Percentiles rank a stretch among this genome's conserved stretches.
Conservation (phyloP, 2,888 invertebrate genomes). For the Cantharis flavilabris region DNA sequence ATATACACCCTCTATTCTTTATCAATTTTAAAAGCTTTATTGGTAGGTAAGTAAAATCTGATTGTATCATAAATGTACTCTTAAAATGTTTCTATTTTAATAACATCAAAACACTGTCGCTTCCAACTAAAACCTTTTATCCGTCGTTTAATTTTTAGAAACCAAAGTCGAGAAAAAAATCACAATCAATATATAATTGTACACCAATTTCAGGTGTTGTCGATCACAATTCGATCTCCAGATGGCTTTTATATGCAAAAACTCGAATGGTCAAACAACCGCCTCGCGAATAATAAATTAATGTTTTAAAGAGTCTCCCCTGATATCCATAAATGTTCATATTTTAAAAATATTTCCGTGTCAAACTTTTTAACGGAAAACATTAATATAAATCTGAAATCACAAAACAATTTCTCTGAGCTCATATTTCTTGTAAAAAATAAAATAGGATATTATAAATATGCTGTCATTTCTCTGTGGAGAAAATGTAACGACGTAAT, state of each 20-base stretch:
- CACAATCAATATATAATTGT: neutral
- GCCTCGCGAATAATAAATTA: neutral
- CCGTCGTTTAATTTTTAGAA: neutral
- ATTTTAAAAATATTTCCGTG: constrained; percentile 20
- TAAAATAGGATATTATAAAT: constrained; percentile 38
- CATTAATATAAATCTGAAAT: constrained; percentile 31
- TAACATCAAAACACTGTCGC: neutral
- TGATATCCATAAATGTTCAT: constrained; percentile 6
- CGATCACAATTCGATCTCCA: neutral
- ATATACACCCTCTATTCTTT: constrained; percentile 44
- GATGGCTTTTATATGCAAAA: neutral
- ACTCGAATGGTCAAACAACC: neutral
- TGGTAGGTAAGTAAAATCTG: constrained; percentile 34
- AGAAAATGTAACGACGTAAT: constrained; percentile 40
- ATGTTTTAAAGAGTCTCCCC: neutral
- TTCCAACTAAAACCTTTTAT: neutral
- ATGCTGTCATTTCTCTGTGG: constrained; percentile 38
- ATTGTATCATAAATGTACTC: constrained; percentile 24
- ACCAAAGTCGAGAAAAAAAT: neutral
- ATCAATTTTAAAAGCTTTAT: constrained; percentile 38
- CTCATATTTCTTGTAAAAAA: constrained; percentile 34
- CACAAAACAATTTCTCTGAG: constrained; percentile 31
- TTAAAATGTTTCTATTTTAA: neutral
- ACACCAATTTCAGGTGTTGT: neutral
- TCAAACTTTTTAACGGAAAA: constrained; percentile 27